Base-by-base conservation (phyloP, 2,797 vertebrate genomes). In the Diglossa cyanea region DNA sequence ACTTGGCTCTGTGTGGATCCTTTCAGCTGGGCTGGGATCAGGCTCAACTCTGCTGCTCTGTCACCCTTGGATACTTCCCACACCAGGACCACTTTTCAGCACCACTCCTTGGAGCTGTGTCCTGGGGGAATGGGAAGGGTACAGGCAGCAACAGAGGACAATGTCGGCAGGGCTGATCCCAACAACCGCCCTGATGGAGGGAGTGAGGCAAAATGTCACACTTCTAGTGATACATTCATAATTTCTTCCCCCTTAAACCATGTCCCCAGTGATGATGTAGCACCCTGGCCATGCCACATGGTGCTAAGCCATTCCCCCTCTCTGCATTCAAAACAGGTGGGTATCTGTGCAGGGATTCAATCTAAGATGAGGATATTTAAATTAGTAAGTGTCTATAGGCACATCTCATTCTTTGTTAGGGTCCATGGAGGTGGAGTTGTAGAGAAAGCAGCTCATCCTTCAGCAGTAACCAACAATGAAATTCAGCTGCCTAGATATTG, bases 1-100 rank as follows among this genome's bases (percentile, higher is more conserved):
- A 23, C n/a, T 28, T 15, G 16, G 16, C 39, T 67, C 33, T 19
- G 16, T 26, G 23, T 0, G 0, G n/a, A 13, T 39, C 45, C 54
- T 19, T 44, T 28, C 54, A 51, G 13, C 28, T 39, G 33, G 45
- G 12, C 39, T 67, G 45, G 19, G 28, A 24, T 20, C 39, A n/a
- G 54, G 39, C 10, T 75, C 18, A 10, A 7, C 23, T 85, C 45
- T 85, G 54, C 62, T 37, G 28, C 37, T 66, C 45, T 20, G 30
- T 61, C 0, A 0, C 24, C 18, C 16, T 4, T 7, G 28, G 62
- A 25, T 30, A 9, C 33, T 53, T 76, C 33, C 33, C 19, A 20
- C 33, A 68, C 13, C 47, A 47, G 33, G 24, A 53, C 6, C n/a
- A 23, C 28, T 75, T 51, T 53, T 53, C n/a, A 67, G 10, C 18